A percentile compares a stretch with the other conserved stretches of the same genome.
phyloP scores from a whole-genome alignment of 1,140 invertebrate species.

The Melanaphis sacchari region DNA sequence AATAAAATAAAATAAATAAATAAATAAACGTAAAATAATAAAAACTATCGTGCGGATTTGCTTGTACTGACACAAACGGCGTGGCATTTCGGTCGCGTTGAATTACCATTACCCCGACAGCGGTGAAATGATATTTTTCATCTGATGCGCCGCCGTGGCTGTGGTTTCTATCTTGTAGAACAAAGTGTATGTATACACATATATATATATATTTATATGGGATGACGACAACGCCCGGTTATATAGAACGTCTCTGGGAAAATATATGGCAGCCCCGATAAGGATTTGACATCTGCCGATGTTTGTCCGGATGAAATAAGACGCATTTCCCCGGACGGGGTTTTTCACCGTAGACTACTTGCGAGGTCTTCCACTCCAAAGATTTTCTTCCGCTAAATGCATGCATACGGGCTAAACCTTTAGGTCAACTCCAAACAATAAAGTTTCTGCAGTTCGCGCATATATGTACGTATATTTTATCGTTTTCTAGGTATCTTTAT shows the following conservation, averaged over 20 bases:
- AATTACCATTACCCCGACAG: not conserved
- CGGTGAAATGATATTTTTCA: not conserved
- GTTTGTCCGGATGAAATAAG: slow-evolving; percentile 38
- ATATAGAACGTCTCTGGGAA: not conserved
- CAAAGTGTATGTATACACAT: not conserved
- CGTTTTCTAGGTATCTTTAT: not conserved
- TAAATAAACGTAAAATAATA: not conserved
- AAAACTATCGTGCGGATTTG: not conserved
- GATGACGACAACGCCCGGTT: not conserved
- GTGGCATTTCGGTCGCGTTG: not conserved
- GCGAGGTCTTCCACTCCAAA: not conserved
- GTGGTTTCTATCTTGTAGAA: not conserved
- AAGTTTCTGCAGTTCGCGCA: not conserved
- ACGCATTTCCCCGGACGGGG: not conserved
- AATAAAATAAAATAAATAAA: too few species aligned
- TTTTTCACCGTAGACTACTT: too few species aligned
- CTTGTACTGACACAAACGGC: not conserved
- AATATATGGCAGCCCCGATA: slow-evolving; percentile 32
- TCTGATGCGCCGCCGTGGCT: not conserved
- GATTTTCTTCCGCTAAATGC: not conserved
- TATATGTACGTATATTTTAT: not conserved
- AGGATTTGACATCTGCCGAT: slow-evolving; percentile 35
- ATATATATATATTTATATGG: not conserved
- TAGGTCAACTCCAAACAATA: slow-evolving; percentile 28
- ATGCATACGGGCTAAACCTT: not conserved